Base-by-base conservation (phyloP, 35 echinoderm and acorn worm genomes). In the Hemicentrotus pulcherrimus region DNA sequence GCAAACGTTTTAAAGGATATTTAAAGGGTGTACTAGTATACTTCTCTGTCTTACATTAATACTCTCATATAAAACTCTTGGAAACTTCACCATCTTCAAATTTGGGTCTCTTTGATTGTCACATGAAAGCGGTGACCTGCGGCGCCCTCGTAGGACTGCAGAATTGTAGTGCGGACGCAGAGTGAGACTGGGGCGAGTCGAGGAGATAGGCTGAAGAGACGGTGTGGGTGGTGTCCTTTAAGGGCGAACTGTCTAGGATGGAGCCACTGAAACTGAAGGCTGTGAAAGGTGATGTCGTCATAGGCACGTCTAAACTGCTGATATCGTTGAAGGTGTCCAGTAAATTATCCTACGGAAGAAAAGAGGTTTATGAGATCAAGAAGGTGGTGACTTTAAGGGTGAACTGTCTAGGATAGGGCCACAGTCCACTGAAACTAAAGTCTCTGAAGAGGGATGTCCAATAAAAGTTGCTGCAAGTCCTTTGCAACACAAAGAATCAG, bases 141-240 rank as follows among this genome's bases (percentile, higher is more conserved):
- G 96, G 95, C 22, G 94, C 94, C 93, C 96, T 94, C 86, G 95
- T 97, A 8, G 96, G 96, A 93, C 96, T 97, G 86, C 96, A 94
- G 94, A 97, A 97, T 78, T 96, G 96, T 47, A 93, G 48, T 31
- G 91, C 13, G 5, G 96, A 90, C 5, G 86, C 31, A 11, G 78
- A 31, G 46, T 94, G 91, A 31, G 93, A 28, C 41, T 71, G 96
- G 24, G 70, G 86, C 9, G 86, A 91, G n/a, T 47, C 94, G 14
- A 96, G 85, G 22, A 61, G 85, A 46, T 47, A 61, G 24, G 95
- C 89, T 46, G 94, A 95, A 4, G 90, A 55, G 9, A 95, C 28
- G 16, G 86, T 91, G 22, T 95, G 94, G 3, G 86, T 60, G 0
- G 46, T 32, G 45, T 97, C 96, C 92, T 97, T 97, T 48, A 95